Evolutionary conservation across 2,113 vertebrate genomes (phyloP).

Genomic region (Stictonetta naevosa): DNA sequence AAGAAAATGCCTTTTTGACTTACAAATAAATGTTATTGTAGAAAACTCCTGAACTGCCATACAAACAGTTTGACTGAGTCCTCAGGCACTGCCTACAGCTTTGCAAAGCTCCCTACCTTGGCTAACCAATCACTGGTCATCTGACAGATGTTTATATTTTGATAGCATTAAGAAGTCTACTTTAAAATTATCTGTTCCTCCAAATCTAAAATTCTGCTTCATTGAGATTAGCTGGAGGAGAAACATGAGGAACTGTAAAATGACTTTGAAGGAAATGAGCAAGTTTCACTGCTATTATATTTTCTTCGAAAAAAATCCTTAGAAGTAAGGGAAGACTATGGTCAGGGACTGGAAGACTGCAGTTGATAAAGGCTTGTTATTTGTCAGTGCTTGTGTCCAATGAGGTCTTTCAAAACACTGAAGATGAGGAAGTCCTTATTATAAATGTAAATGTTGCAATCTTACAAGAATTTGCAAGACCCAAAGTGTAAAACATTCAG

Average conservation of each 20-base stretch:
- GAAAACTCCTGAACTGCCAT: not conserved
- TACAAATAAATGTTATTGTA: not conserved
- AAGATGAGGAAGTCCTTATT: not conserved
- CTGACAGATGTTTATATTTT: not conserved
- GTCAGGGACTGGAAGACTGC: conserved; percentile 9
- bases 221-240: not conserved
- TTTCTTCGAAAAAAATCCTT: conserved; percentile 18
- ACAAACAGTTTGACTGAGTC: not conserved
- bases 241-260: not conserved
- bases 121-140: not conserved
- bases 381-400: not conserved
- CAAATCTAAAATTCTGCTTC: not conserved
- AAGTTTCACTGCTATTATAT: not conserved
- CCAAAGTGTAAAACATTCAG: not conserved
- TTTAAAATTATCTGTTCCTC: not conserved
- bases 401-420: not conserved
- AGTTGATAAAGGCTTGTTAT: conserved; percentile 1
- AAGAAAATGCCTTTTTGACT: not conserved
- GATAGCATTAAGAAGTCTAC: not conserved
- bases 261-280: not conserved
- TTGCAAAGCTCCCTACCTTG: not conserved
- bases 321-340: not conserved
- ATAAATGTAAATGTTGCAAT: not conserved
- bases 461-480: not conserved
- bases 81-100: not conserved